These are phyloP conservation scores for Bagarius yarrelli DNA, from an alignment of 2,113 vertebrate genomes.

Conservation along the genomic window DNA sequence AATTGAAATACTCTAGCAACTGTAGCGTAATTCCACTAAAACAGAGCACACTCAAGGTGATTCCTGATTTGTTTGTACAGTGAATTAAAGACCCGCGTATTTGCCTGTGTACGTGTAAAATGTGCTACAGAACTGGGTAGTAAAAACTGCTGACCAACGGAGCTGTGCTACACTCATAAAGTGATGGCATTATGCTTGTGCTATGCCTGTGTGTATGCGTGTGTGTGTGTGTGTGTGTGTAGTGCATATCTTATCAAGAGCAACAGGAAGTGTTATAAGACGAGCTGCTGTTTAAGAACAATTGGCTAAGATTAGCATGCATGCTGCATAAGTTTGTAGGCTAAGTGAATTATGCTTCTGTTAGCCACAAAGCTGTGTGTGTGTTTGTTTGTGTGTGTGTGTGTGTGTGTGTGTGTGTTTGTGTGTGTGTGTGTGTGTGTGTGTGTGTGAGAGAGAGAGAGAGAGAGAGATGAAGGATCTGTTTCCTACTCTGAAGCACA, in stretches of 20 bases:
- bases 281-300: not conserved
- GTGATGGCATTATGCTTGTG: conserved; percentile 7
- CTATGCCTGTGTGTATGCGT: not conserved
- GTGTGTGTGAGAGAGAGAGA: not conserved
- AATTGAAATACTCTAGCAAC: not conserved
- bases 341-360: conserved; percentile 33
- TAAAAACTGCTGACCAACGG: not conserved
- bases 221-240: not conserved
- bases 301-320: not conserved
- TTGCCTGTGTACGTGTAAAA: not conserved
- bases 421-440: conserved; percentile 9
- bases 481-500: conserved; percentile 60
- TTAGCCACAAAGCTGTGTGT: conserved; percentile 41
- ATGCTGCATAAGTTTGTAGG: conserved; percentile 20
- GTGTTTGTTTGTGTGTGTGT: conserved; percentile 22
- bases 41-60: not conserved
- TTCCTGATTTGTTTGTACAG: not conserved
- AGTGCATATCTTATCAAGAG: not conserved
- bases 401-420: not conserved
- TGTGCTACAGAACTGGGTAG: not conserved
- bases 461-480: conserved; percentile 7
- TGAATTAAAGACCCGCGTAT: not conserved
- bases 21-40: not conserved
- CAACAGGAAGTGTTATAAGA: not conserved
- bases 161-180: not conserved